Evolutionary conservation across 2,797 vertebrate species (phyloP), one percentile per base, ranked within the genome.

Genomic region (Karalla daura): DNA sequence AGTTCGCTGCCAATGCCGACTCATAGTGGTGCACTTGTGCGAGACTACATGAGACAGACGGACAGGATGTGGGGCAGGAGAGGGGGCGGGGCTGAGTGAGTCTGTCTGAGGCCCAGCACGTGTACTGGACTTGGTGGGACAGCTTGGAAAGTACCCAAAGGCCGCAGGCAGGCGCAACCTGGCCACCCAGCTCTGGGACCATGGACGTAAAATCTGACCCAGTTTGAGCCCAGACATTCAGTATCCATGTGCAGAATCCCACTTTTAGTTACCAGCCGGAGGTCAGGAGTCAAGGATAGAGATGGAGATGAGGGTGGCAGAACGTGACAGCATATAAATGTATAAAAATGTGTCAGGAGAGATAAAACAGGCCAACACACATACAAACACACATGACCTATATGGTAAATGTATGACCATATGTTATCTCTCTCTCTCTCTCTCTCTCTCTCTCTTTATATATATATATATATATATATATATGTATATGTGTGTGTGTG

Each of bases 61-160:
- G 59, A 46, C 53, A 41, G 37, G 68, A 84, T 70, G 51, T 79
- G 63, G 65, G 63, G 43, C 79, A 70, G 36, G 15, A 64, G 28
- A 35, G 24, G 14, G 27, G 55, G 45, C 1, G 4, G 13, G 44
- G 24, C 12, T 37, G 20, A 1, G 5, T 25, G 13, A 7, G 4
- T 27, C 47, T 47, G 59, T 46, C 33, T 45, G 27, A 36, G 18
- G 30, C 36, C 5, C 12, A 46, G 37, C 73, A 83, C 23, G 32
- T 81, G 72, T 27, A 64, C 32, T 47, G 28, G 69, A 61, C 65
- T 70, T 50, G 18, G 49, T 66, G 23, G 2, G 0, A 17, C 14
- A 0, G 1, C 18, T 60, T 79, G 74, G 83, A 78, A 28, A 33
- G 14, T 8, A 36, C 30, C 75, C 64, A 84, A 65, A 65, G 11